Percentiles rank a stretch among this genome's conserved stretches.
These are phyloP conservation scores for Ooceraea biroi DNA, from an alignment of 1,140 invertebrate genomes.

Conservation along the genomic window DNA sequence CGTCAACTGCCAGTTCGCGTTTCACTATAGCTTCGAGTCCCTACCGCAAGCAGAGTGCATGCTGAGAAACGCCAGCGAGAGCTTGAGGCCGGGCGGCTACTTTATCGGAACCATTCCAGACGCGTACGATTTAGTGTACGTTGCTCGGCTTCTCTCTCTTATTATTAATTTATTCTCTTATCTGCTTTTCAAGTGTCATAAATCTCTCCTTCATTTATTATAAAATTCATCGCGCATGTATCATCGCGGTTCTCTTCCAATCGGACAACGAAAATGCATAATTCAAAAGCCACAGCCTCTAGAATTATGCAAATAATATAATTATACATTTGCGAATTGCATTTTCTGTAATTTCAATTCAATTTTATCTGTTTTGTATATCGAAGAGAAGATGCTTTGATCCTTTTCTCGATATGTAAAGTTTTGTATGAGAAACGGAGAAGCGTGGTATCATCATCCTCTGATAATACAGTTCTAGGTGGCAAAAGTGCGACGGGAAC, in stretches of 20 bases:
- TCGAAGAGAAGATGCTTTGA: too few species aligned
- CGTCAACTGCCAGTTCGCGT: slow-evolving; percentile 98
- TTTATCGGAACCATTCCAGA: slow-evolving; percentile 99
- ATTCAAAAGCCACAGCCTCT: too few species aligned
- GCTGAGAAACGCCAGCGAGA: slow-evolving; percentile 96
- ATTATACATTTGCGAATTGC: too few species aligned
- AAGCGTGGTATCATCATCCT: slow-evolving; percentile 12
- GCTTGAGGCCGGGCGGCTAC: slow-evolving; percentile 94
- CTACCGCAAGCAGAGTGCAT: slow-evolving; percentile 96
- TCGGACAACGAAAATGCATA: too few species aligned
- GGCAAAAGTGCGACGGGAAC: slow-evolving; percentile 87
- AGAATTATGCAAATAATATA: too few species aligned
- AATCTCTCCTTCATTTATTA: too few species aligned
- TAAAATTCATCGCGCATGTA: too few species aligned
- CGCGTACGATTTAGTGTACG: slow-evolving; percentile 95
- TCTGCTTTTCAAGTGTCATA: too few species aligned
- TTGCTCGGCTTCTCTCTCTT: slow-evolving; percentile 37
- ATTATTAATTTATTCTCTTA: too few species aligned
- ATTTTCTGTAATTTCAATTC: too few species aligned
- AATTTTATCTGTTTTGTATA: too few species aligned
- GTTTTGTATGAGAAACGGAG: not conserved
- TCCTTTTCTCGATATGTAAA: slow-evolving; percentile 11
- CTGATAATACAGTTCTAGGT: slow-evolving; percentile 85
- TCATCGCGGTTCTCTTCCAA: too few species aligned
- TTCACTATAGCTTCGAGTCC: slow-evolving; percentile 98